Evolutionary conservation across 2,888 invertebrate genomes (phyloP).

Genomic region (Flabesymbios commensalis): DNA sequence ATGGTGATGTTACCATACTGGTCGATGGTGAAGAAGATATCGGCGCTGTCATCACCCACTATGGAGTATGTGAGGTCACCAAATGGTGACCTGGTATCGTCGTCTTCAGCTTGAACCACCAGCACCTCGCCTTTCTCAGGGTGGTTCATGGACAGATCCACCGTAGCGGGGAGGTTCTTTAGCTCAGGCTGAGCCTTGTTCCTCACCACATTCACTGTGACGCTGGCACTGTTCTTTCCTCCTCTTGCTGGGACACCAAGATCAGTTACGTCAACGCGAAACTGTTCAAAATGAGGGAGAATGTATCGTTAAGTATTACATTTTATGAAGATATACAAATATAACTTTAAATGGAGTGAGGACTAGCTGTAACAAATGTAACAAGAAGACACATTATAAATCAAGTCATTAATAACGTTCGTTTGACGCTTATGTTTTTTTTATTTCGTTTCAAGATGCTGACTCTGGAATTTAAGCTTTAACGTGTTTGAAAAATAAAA

Average conservation of each 20-base stretch:
- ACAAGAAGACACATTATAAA: too few relatives aligned
- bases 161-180: constrained; percentile 38
- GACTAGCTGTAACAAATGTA: too few relatives aligned
- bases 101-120: constrained; percentile 24
- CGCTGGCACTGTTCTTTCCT: constrained; percentile 38
- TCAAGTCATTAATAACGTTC: too few relatives aligned
- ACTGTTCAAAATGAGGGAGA: constrained; percentile 24
- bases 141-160: constrained; percentile 28
- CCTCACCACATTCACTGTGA: constrained; percentile 42
- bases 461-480: neutral
- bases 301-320: too few relatives aligned
- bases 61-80: constrained; percentile 42
- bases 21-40: constrained; percentile 39
- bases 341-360: too few relatives aligned
- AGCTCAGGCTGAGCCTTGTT: constrained; percentile 44
- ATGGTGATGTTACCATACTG: constrained; percentile 36
- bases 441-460: too few relatives aligned
- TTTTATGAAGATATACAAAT: too few relatives aligned
- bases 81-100: constrained; percentile 37
- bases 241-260: constrained; percentile 38
- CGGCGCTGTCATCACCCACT: constrained; percentile 40
- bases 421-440: too few relatives aligned
- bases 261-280: constrained; percentile 38
- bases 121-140: constrained; percentile 3
- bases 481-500: neutral